Conservation (phyloP, 2,888 invertebrate genomes). For the Pelosia muscerda region DNA sequence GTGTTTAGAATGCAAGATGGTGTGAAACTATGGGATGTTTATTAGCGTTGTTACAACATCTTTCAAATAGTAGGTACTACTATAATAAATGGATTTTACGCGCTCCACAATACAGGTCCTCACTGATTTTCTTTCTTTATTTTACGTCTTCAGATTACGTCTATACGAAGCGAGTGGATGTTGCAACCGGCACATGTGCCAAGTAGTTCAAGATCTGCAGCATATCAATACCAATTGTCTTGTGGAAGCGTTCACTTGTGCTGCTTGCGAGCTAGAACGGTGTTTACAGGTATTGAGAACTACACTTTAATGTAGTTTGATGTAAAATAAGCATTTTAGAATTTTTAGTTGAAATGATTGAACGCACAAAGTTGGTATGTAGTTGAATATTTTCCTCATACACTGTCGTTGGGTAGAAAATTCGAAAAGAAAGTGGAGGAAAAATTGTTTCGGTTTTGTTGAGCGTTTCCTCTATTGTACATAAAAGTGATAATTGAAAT, state of each 20-base stretch:
- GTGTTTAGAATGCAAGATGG: constrained; percentile 47
- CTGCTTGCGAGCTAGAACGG: constrained; percentile 66
- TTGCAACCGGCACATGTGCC: constrained; percentile 65
- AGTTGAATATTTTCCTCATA: background rate
- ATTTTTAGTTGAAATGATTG: background rate
- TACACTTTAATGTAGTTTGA: background rate
- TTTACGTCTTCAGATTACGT: constrained; percentile 67
- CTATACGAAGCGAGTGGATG: constrained; percentile 63
- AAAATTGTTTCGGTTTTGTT: background rate
- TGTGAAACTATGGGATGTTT: constrained; percentile 40
- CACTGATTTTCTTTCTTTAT: background rate
- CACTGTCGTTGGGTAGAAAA: background rate
- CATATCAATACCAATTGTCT: constrained; percentile 78
- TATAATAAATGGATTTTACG: no score
- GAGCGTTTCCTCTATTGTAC: background rate
- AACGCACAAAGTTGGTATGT: no score
- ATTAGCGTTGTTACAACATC: constrained; percentile 32
- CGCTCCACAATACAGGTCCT: background rate
- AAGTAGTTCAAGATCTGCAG: constrained; percentile 72
- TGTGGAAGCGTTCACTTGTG: constrained; percentile 73
- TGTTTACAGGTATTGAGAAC: constrained; percentile 72
- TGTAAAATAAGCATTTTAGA: background rate
- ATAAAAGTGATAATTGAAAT: background rate
- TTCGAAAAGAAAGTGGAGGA: no score
- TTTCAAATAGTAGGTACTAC: background rate